Evolutionary conservation across 2,113 vertebrate genomes (phyloP).

Genomic region (Chlorocebus sabaeus): DNA sequence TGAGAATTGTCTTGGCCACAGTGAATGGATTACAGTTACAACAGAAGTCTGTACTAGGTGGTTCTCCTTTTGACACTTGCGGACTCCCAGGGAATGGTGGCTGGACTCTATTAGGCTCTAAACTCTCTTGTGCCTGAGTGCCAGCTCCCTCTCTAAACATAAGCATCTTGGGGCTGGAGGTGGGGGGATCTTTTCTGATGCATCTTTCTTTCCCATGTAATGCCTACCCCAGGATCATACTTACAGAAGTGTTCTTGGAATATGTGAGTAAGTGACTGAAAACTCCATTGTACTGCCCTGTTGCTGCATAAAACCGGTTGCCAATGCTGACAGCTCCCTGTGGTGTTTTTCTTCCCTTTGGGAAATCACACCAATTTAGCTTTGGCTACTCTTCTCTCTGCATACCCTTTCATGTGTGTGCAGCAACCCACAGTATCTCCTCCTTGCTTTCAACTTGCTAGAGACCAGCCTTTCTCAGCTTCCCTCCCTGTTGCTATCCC

Average conservation of each 20-base stretch:
- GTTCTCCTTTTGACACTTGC: neutral
- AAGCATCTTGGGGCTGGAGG: neutral
- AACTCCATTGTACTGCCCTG: neutral
- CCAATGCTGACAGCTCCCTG: neutral
- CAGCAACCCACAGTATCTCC: rapidly evolving
- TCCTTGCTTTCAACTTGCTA: neutral
- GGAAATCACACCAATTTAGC: neutral
- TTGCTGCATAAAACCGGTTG: neutral
- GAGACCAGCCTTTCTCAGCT: neutral
- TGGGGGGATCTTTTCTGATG: neutral
- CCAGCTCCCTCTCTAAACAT: neutral
- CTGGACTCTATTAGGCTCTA: neutral
- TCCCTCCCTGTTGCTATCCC: neutral
- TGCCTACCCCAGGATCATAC: neutral
- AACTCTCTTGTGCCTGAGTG: no score
- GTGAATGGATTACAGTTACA: neutral
- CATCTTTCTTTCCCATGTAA: neutral
- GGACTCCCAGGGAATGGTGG: neutral
- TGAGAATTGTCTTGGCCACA: neutral
- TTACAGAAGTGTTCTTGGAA: neutral
- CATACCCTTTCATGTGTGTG: neutral
- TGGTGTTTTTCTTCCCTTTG: neutral
- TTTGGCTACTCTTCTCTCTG: neutral
- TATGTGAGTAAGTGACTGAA: neutral
- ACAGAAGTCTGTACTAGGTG: neutral